Evolutionary conservation across 1,140 invertebrate species (phyloP), one percentile per base, ranked within the genome.

Genomic region (Polypedilum vanderplanki): DNA sequence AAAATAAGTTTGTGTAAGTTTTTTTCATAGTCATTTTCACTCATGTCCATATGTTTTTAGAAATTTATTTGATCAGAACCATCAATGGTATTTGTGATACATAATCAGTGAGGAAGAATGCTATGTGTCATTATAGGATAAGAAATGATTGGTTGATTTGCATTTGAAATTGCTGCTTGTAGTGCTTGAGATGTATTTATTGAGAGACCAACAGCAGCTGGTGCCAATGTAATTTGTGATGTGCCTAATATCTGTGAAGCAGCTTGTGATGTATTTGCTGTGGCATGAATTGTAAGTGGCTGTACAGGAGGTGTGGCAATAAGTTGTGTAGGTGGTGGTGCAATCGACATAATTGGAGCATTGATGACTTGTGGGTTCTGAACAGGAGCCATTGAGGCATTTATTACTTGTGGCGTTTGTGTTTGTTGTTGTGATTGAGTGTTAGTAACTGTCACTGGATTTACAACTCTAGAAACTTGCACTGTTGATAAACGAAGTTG

Each of bases 111-210:
- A 12, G 75, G 77, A 15, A 77, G 33, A 41, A 77, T 76, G 75
- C 79, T 82, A 75, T 90, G 88, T 24, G 88, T 89, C 85, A 90
- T 88, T 73, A 91, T 90, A 12, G 90, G 90, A 80, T 90, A 91
- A 10, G 90, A 90, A 46, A 91, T 88, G 74, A 91, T 85, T 1
- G 88, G 85, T 18, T 87, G 87, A 0, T 85, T 85, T 7, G 85
- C 81, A 76, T 85, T 86, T 3, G 86, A 87, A 82, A 87, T 85
- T 0, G 85, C 85, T 70, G 65, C 65, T 9, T 70, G 65, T 0
- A 87, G 81, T 22, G 85, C 81, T 79, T 83, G 82, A 41, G 83
- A 83, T 8, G 83, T 83, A 76, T 80, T 82, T 46, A 83, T 83
- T 10, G 77, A 73, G 3, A 79, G 78, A 41, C 79, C 81, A 57